Conservation (phyloP, 2,888 invertebrate species). For the Epinotia nisella region DNA sequence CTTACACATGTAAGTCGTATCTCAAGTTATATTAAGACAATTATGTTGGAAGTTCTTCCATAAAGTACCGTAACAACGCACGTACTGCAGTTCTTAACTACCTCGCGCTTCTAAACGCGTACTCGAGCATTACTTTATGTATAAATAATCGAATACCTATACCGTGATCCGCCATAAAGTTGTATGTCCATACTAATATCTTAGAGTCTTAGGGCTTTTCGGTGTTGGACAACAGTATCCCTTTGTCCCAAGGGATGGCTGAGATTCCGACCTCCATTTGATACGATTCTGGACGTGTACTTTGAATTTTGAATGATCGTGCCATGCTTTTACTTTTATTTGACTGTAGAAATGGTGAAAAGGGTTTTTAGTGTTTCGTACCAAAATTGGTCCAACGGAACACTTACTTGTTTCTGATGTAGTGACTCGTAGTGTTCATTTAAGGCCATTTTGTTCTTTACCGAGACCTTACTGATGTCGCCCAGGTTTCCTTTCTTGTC, state of each 20-base stretch:
- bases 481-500: no score
- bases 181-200: neutral
- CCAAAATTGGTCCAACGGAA: no score
- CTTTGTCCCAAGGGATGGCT: neutral
- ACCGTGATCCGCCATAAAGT: neutral
- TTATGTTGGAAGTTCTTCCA: neutral
- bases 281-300: neutral
- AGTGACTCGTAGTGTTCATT: no score
- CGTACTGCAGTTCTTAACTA: neutral
- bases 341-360: neutral
- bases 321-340: neutral
- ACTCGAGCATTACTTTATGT: neutral
- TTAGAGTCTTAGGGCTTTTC: neutral
- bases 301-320: neutral
- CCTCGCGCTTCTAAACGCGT: neutral
- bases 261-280: constrained; percentile 9
- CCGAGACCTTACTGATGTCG: no score
- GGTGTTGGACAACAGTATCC: no score
- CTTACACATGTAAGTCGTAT: neutral
- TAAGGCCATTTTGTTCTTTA: neutral
- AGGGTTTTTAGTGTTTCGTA: neutral
- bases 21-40: neutral
- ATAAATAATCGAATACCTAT: constrained; percentile 6
- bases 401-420: no score
- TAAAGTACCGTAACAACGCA: neutral